phyloP scores from a whole-genome alignment of 1,140 invertebrate genomes.

The Heliothis subflexa region DNA sequence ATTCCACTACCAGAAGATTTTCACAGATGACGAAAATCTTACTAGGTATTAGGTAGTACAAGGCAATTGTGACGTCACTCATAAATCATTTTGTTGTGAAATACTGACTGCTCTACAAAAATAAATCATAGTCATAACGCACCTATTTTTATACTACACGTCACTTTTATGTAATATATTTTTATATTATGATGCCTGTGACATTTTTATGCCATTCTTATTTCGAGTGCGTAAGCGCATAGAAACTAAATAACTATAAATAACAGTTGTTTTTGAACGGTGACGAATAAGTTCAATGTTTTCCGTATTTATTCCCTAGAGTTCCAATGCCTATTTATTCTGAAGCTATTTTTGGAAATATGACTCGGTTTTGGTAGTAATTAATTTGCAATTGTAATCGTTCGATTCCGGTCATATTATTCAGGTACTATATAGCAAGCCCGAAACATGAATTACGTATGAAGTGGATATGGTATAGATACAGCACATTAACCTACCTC shows the following conservation, averaged over 20 bases:
- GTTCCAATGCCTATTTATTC: not conserved
- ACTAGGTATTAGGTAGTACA: not conserved
- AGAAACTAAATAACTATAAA: not conserved
- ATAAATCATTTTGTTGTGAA: not conserved
- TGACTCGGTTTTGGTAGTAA: not conserved
- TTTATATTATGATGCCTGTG: not conserved
- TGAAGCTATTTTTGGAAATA: not conserved
- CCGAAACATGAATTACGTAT: too few relatives aligned
- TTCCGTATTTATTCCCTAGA: not conserved
- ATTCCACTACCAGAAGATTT: too few relatives aligned
- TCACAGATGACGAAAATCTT: not conserved
- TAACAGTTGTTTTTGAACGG: not conserved
- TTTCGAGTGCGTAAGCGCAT: not conserved
- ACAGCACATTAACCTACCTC: too few relatives aligned
- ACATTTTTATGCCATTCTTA: not conserved
- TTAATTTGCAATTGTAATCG: too few relatives aligned
- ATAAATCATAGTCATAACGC: not conserved
- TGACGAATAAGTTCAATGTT: not conserved
- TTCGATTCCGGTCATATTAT: too few relatives aligned
- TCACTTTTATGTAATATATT: not conserved
- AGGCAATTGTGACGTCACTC: not conserved
- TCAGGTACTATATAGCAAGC: too few relatives aligned
- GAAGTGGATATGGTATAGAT: too few relatives aligned
- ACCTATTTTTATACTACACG: not conserved
- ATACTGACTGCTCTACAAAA: not conserved